These are phyloP conservation scores for Oligia latruncula DNA, from an alignment of 2,888 invertebrate genomes.

Conservation along the genomic window DNA sequence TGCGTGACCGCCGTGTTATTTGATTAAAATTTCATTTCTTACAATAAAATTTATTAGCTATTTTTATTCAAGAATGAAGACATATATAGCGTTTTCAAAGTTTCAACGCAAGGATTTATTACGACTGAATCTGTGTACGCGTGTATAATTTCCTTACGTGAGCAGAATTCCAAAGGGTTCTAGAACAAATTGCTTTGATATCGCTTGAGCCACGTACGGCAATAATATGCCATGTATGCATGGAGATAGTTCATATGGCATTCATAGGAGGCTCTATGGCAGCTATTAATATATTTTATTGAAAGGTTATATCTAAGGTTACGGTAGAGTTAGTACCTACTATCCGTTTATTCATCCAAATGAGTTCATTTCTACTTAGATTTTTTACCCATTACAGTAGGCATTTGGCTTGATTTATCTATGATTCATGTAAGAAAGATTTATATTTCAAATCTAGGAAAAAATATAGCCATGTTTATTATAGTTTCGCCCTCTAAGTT, in stretches of 20 bases:
- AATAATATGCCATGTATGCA: slow-evolving; percentile 57
- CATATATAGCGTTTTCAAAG: slow-evolving; percentile 36
- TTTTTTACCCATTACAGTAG: background rate
- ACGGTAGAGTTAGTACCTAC: slow-evolving; percentile 4
- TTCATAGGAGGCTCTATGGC: slow-evolving; percentile 32
- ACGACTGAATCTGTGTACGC: slow-evolving; percentile 55
- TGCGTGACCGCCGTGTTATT: slow-evolving; percentile 55
- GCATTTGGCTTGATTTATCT: background rate
- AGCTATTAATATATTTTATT: slow-evolving; percentile 53
- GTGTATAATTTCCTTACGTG: slow-evolving; percentile 65
- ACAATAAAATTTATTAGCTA: slow-evolving; percentile 7
- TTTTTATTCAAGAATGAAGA: slow-evolving; percentile 38
- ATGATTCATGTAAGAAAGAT: background rate
- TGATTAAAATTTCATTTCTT: slow-evolving; percentile 43
- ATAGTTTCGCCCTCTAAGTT: background rate
- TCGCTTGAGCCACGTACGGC: slow-evolving; percentile 49
- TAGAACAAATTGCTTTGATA: slow-evolving; percentile 61
- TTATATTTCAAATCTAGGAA: background rate
- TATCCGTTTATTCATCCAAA: slow-evolving; percentile 6
- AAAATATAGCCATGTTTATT: background rate
- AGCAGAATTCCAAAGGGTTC: slow-evolving; percentile 45
- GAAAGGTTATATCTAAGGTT: slow-evolving; percentile 38
- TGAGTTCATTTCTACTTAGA: background rate
- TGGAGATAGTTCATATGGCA: slow-evolving; percentile 43
- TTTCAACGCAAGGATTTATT: slow-evolving; percentile 57